phyloP scores from a whole-genome alignment of 2,113 vertebrate species.

The Chelonoidis abingdonii region DNA sequence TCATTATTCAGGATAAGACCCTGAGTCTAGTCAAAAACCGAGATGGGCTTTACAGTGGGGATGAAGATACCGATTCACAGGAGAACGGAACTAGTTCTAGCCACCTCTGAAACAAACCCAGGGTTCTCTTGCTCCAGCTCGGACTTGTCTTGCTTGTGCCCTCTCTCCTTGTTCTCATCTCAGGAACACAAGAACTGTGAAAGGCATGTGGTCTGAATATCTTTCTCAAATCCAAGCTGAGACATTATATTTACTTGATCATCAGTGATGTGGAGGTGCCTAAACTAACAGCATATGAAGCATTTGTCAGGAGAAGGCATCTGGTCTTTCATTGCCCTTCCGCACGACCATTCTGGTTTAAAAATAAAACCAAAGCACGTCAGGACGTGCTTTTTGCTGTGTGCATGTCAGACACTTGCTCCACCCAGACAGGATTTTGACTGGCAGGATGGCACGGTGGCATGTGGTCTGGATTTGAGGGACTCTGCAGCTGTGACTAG shows the following conservation, averaged over 20 bases:
- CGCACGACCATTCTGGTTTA: neutral
- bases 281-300: fast-evolving
- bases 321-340: neutral
- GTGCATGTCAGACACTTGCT: neutral
- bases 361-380: fast-evolving
- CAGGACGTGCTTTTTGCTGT: neutral
- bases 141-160: neutral
- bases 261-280: neutral
- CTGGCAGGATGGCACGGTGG: no score
- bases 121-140: neutral
- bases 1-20: neutral
- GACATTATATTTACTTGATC: neutral
- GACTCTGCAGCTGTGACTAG: neutral
- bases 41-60: fast-evolving
- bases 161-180: neutral
- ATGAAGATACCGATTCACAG: neutral
- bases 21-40: neutral
- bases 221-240: neutral
- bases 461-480: fast-evolving
- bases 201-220: neutral
- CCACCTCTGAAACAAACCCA: neutral
- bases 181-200: neutral
- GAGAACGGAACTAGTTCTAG: neutral
- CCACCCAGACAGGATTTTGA: neutral
- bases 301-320: neutral